A percentile compares a stretch with the other conserved stretches of the same genome.
Conservation (phyloP, 1,140 invertebrate species). For the Pseudomyrmex gracilis region DNA sequence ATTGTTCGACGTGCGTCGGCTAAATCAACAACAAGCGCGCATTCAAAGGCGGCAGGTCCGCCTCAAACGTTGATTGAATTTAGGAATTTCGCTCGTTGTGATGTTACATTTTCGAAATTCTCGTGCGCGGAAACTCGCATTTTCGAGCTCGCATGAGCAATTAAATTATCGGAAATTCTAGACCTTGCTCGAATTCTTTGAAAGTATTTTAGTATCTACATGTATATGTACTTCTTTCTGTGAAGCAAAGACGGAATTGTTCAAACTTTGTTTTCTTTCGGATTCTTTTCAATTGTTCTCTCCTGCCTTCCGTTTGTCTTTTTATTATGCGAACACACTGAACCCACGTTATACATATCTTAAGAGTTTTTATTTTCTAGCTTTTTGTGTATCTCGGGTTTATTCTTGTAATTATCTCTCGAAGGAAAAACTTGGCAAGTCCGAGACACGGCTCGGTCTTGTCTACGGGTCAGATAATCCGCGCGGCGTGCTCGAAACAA, state of each 20-base stretch:
- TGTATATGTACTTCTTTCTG: no score
- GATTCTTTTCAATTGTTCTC: background rate
- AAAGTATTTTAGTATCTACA: background rate
- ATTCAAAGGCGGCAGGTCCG: constrained; percentile 26
- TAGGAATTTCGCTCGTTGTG: constrained; percentile 29
- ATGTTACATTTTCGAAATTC: constrained; percentile 12
- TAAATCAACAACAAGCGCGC: constrained; percentile 6
- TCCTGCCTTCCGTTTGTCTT: background rate
- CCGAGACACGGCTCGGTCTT: background rate
- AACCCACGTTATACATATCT: no score
- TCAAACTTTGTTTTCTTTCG: background rate
- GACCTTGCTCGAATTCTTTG: background rate
- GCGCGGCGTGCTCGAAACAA: background rate
- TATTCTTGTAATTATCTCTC: background rate
- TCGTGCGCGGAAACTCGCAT: background rate
- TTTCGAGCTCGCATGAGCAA: background rate
- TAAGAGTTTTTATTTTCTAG: no score
- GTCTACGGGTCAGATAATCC: background rate
- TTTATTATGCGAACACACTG: background rate
- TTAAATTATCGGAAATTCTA: constrained; percentile 5
- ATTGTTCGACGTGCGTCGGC: constrained; percentile 23
- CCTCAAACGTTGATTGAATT: constrained; percentile 79
- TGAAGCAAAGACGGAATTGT: background rate
- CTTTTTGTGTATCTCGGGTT: background rate
- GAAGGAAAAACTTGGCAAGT: background rate